Evolutionary conservation across 2,888 invertebrate genomes (phyloP), one percentile per base, ranked within the genome.

Genomic region (Pandemis heparana): DNA sequence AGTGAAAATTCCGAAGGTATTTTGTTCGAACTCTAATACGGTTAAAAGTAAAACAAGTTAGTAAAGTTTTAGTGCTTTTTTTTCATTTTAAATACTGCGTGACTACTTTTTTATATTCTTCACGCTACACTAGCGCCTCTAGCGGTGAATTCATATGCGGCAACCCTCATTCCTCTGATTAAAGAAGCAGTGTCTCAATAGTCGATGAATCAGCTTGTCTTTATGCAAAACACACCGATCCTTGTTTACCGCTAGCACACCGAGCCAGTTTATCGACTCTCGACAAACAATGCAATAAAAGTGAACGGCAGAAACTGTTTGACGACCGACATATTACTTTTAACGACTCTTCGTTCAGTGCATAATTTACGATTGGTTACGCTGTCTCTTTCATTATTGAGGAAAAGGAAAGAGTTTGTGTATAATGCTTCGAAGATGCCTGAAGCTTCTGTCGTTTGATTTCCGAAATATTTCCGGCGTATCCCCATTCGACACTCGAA

Each of bases 211-310:
- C 60, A 48, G 5, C 9, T 3, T 9, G 12, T 48, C 12, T 23
- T 48, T 23, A 46, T 14, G 63, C 18, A 46, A 0, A 63, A 63
- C 46, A 9, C 2, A 12, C 23, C n/a, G 18, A 18, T 46, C 46
- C 14, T 46, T 63, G 46, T 63, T 63, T 63, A 43, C 63, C 63
- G 14, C 14, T 23, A 14, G 60, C 14, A 60, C 60, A 60, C 60
- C n/a, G 38, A 16, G 10, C 41, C 63, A 51, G 48, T 64, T 51
- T 51, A 51, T 65, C 38, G 38, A 51, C 51, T 5, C 62, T 62
- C 46, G 46, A 51, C 65, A 65, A 65, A 65, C 65, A 65, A 51
- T 51, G 51, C 51, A 51, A 51, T 51, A 65, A 65, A 65, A 65
- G 51, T 51, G 48, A 65, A 51, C 51, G 32, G 38, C 38, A 51